Conservation (phyloP, 2,113 vertebrate species). For the Mystacornis crossleyi region DNA sequence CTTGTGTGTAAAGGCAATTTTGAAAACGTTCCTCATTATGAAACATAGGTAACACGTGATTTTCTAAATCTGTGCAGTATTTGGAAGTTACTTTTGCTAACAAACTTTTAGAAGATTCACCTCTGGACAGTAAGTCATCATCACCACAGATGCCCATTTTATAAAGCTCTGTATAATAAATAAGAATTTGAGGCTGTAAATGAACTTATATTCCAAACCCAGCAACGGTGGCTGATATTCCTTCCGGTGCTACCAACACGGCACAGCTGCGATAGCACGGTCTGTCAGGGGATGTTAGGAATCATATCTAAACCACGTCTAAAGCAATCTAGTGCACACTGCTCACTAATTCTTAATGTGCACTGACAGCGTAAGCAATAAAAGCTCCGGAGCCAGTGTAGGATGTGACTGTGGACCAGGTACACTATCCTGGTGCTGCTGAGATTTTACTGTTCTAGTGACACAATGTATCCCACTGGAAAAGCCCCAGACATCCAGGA, state of each 20-base stretch:
- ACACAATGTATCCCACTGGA: background rate
- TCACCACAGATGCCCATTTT: background rate
- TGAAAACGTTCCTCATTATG: background rate
- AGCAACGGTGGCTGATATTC: background rate
- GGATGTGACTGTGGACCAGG: background rate
- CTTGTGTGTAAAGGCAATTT: background rate
- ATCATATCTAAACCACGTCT: background rate
- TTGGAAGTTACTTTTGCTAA: background rate
- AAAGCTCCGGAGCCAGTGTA: background rate
- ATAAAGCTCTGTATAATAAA: background rate
- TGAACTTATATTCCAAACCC: background rate
- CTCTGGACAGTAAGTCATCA: background rate
- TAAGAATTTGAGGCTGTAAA: background rate
- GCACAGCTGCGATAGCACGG: background rate
- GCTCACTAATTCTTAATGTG: background rate
- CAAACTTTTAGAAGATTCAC: background rate
- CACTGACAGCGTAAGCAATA: background rate
- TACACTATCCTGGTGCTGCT: background rate
- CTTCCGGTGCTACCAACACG: background rate
- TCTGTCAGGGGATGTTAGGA: background rate
- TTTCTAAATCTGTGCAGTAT: background rate
- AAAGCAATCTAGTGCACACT: background rate
- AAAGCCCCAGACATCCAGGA: background rate
- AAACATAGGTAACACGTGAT: background rate
- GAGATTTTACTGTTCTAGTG: background rate